Base-by-base conservation (phyloP, 2,797 vertebrate species). In the Pygocentrus nattereri region DNA sequence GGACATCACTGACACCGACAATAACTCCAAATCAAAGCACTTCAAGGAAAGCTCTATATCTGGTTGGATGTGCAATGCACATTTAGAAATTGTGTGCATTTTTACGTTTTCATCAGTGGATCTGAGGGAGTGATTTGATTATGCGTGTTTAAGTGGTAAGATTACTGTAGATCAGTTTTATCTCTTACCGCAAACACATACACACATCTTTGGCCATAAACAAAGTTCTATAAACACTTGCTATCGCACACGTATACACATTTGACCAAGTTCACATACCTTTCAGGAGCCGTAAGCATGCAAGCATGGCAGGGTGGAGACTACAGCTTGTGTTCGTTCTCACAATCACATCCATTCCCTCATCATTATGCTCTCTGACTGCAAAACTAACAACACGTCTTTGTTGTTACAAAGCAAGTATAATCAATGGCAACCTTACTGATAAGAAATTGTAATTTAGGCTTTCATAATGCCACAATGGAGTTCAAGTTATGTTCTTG, bases 261-360 rank as follows among this genome's bases (percentile, higher is more conserved):
- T 69, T 79, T 74, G 56, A 49, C 59, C 76, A 79, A 77, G 72
- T 56, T 77, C 78, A 86, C 70, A 79, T 80, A 78, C 65, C 61
- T 61, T 81, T 81, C 71, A 65, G 49, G 52, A 77, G 61, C 27
- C 15, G 23, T 18, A 59, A 21, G 56, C 25, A 81, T 82, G 82
- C 54, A 77, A 31, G 64, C 18, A 76, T 80, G 79, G 73, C 16
- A 72, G 83, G 78, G 85, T 81, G 85, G 83, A 85, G 77, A 85
- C 74, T 49, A 64, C 30, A 80, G 21, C 56, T 81, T 85, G 59
- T 78, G 64, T 72, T 76, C 61, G 58, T 82, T 79, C 77, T 73
- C 62, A 64, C 67, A 76, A 71, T 78, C 70, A 16, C 49, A 83
- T 81, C 84, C 80, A 64, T 61, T 78, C 72, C 27, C 34, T 81